phyloP scores from a whole-genome alignment of 2,113 vertebrate genomes.

The Amazona vittata region DNA sequence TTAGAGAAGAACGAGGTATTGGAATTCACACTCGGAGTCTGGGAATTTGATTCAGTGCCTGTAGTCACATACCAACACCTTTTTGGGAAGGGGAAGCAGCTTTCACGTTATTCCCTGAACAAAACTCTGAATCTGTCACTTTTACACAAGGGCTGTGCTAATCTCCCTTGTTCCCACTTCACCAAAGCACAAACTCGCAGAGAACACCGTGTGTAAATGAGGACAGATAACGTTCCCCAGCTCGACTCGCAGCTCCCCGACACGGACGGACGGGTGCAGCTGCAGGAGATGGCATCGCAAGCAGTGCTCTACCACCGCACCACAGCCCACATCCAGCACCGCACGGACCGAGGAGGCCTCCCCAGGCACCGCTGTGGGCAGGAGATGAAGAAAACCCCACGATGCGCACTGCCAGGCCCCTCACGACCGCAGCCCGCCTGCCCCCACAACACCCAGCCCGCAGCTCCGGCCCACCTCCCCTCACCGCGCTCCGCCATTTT shows the following conservation, averaged over 20 bases:
- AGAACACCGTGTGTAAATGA: fast-evolving
- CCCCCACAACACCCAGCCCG: fast-evolving
- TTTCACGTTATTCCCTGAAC: fast-evolving
- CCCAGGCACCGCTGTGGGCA: fast-evolving
- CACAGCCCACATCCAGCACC: background rate
- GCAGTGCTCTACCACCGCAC: background rate
- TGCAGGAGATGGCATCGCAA: fast-evolving
- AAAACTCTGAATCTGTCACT: background rate
- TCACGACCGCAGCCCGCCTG: background rate
- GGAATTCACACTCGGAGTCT: fast-evolving
- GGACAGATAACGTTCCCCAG: fast-evolving
- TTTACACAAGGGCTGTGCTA: background rate
- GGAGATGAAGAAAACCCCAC: fast-evolving
- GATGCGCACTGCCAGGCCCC: fast-evolving
- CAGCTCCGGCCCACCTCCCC: fast-evolving
- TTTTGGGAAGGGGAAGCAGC: fast-evolving
- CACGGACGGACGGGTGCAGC: too few species aligned
- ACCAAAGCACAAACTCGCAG: fast-evolving
- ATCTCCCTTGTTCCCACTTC: fast-evolving
- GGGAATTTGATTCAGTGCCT: background rate
- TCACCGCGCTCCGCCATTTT: conserved; percentile 45
- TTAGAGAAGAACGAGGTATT: fast-evolving
- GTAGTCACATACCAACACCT: fast-evolving
- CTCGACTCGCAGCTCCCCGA: background rate
- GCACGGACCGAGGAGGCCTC: background rate